Conservation (phyloP, 2,888 invertebrate species). For the Drosophila colorata region DNA sequence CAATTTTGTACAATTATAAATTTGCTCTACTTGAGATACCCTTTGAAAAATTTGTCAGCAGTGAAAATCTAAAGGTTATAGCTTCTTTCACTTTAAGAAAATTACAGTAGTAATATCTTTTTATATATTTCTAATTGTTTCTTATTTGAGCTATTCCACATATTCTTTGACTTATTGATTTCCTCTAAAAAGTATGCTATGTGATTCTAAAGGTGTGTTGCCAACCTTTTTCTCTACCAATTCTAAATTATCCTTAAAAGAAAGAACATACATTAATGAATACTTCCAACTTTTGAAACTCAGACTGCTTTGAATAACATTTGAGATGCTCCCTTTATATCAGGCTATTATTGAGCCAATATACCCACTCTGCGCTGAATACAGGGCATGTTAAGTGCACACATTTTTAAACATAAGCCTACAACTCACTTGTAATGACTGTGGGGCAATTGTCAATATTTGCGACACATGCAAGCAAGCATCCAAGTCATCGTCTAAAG, state of each 20-base stretch:
- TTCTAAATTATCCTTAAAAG: neutral
- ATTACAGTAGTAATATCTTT: too few species aligned
- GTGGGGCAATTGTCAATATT: slow-evolving; percentile 70
- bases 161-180: neutral
- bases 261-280: neutral
- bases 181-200: slow-evolving; percentile 47
- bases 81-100: too few species aligned
- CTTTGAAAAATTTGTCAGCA: neutral
- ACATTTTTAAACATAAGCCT: slow-evolving; percentile 46
- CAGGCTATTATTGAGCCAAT: neutral
- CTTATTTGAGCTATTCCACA: neutral
- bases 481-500: slow-evolving; percentile 53
- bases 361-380: neutral
- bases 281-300: neutral
- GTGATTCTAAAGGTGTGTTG: neutral
- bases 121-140: too few species aligned
- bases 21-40: neutral
- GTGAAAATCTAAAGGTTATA: neutral
- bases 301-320: neutral
- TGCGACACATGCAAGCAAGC: slow-evolving; percentile 68
- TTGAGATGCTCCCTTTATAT: neutral
- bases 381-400: slow-evolving; percentile 48
- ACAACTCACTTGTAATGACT: slow-evolving; percentile 56
- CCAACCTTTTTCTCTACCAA: neutral
- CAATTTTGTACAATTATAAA: neutral